These are phyloP conservation scores for Cordilura impudica DNA, from an alignment of 2,888 invertebrate genomes.

Conservation along the genomic window DNA sequence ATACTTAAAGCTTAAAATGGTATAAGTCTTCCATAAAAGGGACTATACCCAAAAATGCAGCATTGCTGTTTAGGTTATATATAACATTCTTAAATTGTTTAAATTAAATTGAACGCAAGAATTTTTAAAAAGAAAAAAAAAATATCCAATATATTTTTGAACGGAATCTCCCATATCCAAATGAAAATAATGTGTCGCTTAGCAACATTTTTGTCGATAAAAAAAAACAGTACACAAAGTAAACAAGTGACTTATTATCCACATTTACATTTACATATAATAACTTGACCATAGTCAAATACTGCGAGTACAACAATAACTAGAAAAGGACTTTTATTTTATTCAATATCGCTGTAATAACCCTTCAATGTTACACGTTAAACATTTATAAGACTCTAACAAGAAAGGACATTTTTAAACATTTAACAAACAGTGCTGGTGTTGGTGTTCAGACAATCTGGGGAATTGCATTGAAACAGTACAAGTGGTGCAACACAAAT, in stretches of 20 bases:
- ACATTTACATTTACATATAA: conserved; percentile 4
- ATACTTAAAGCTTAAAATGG: no score
- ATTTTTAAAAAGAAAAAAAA: no score
- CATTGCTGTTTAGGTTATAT: no score
- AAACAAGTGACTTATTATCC: conserved; percentile 10
- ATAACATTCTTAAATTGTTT: no score
- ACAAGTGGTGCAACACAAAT: conserved; percentile 78
- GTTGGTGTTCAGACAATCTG: conserved; percentile 78
- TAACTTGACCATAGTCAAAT: conserved; percentile 33
- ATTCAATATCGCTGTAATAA: background rate
- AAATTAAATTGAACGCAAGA: no score
- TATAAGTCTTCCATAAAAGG: no score
- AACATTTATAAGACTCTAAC: conserved; percentile 29
- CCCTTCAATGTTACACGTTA: conserved; percentile 5
- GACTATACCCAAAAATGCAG: no score
- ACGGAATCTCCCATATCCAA: conserved; percentile 19
- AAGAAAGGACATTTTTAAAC: conserved; percentile 27
- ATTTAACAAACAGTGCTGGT: conserved; percentile 25
- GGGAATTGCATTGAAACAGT: conserved; percentile 83
- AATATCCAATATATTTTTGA: no score
- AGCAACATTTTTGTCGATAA: conserved; percentile 40
- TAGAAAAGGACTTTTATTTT: conserved; percentile 2
- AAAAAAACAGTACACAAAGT: conserved; percentile 1
- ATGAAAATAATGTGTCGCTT: conserved; percentile 36
- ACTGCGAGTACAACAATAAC: no score